These are phyloP conservation scores for Zootoca vivipara DNA, from an alignment of 2,113 vertebrate species.

Conservation along the genomic window DNA sequence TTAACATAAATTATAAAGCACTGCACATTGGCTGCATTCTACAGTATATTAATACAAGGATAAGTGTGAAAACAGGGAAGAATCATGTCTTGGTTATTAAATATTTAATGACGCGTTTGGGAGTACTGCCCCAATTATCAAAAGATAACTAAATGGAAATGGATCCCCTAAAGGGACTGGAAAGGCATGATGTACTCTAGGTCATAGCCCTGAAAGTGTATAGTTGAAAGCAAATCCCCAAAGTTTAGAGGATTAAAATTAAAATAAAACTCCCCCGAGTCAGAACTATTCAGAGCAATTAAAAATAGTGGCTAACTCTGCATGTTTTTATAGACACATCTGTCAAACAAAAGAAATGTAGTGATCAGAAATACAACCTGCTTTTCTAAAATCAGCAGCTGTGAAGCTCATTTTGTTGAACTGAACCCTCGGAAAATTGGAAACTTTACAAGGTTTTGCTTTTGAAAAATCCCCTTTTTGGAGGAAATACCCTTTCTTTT, in stretches of 20 bases:
- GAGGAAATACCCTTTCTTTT: not conserved
- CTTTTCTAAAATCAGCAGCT: not conserved
- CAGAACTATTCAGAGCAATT: slow-evolving; percentile 14
- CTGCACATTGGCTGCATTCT: slow-evolving; percentile 12
- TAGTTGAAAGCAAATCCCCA: slow-evolving; percentile 38
- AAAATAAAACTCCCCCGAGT: slow-evolving; percentile 25
- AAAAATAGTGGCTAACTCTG: slow-evolving; percentile 7
- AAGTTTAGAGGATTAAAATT: slow-evolving; percentile 44
- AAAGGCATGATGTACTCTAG: slow-evolving; percentile 37
- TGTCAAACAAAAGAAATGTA: not conserved
- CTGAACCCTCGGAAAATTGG: not conserved
- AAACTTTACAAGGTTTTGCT: not conserved
- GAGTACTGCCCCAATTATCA: slow-evolving; percentile 48
- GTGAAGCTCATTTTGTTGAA: not conserved
- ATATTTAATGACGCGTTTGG: slow-evolving; percentile 50
- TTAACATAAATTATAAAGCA: not conserved
- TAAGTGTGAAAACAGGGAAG: slow-evolving; percentile 30
- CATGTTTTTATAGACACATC: not conserved
- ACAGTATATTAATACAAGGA: slow-evolving; percentile 25
- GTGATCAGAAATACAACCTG: not conserved
- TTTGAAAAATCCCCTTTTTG: not conserved
- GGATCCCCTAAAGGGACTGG: slow-evolving; percentile 56
- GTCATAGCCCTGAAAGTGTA: slow-evolving; percentile 3
- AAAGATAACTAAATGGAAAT: slow-evolving; percentile 49
- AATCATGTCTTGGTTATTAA: slow-evolving; percentile 51